These are phyloP conservation scores for Leucophora obtusa DNA, from an alignment of 2,888 invertebrate genomes.

Conservation along the genomic window DNA sequence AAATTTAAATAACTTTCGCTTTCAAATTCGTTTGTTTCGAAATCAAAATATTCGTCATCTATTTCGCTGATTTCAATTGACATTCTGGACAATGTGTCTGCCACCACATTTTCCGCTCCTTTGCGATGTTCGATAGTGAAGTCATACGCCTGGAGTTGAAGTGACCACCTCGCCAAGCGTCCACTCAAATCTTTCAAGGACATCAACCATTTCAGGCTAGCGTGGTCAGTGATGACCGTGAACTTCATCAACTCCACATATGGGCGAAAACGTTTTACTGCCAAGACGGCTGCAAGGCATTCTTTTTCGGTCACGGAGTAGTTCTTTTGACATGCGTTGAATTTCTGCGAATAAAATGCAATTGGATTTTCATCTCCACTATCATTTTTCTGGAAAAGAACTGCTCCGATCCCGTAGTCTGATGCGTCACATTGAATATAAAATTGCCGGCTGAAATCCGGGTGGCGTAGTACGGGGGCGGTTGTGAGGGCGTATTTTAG, in stretches of 20 bases:
- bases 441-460: too few species aligned
- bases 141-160: constrained; percentile 12
- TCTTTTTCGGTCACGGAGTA: not conserved
- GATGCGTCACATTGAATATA: too few species aligned
- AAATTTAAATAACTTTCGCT: not conserved
- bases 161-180: constrained; percentile 8
- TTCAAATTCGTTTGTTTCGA: constrained; percentile 4
- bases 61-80: too few species aligned
- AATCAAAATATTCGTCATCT: not conserved
- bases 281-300: not conserved
- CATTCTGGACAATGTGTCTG: not conserved
- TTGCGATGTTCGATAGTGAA: constrained; percentile 6
- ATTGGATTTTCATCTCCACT: too few species aligned
- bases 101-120: not conserved
- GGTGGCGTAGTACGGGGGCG: too few species aligned
- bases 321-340: too few species aligned
- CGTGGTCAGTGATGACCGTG: not conserved
- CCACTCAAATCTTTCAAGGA: constrained; percentile 1
- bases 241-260: too few species aligned
- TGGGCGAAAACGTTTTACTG: not conserved
- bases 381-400: too few species aligned
- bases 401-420: too few species aligned
- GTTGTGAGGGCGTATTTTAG: too few species aligned
- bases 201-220: not conserved
- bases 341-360: too few species aligned